Evolutionary conservation across 2,888 invertebrate genomes (phyloP).

Genomic region (Hyposoter dolosus): DNA sequence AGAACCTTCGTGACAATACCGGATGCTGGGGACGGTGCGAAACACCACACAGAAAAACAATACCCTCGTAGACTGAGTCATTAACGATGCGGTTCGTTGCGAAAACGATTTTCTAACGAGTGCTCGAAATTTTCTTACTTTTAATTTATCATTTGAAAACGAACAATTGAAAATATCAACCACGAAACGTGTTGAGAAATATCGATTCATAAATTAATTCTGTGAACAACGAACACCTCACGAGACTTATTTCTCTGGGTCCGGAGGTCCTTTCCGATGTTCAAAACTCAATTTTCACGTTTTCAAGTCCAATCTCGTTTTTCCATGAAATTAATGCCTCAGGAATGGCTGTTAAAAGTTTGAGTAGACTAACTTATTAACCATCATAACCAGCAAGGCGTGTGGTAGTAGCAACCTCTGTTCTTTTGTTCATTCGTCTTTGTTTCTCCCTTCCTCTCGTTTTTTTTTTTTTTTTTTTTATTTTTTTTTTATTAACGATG

Average conservation of each 20-base stretch:
- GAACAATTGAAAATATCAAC: background rate
- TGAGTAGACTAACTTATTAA: background rate
- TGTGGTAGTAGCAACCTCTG: background rate
- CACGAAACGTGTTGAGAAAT: background rate
- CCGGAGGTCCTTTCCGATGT: background rate
- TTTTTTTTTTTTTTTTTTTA: background rate
- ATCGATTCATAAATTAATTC: background rate
- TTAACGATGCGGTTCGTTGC: constrained; percentile 2
- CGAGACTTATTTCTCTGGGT: background rate
- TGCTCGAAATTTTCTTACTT: background rate
- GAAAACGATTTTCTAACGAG: background rate
- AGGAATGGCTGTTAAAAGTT: background rate
- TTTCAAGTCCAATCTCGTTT: background rate
- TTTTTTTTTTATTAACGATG: constrained; percentile 29
- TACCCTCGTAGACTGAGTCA: background rate
- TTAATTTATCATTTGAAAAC: background rate
- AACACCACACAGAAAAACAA: background rate
- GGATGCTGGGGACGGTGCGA: constrained; percentile 8
- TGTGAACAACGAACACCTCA: background rate
- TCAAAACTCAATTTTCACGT: background rate
- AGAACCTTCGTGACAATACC: constrained; percentile 24
- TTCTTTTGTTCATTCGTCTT: background rate
- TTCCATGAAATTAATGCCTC: background rate
- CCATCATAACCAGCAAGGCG: background rate
- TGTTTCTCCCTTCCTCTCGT: background rate